A percentile compares a stretch with the other conserved stretches of the same genome.
phyloP scores from a whole-genome alignment of 2,113 vertebrate species.

The Rhodinocichla rosea region DNA sequence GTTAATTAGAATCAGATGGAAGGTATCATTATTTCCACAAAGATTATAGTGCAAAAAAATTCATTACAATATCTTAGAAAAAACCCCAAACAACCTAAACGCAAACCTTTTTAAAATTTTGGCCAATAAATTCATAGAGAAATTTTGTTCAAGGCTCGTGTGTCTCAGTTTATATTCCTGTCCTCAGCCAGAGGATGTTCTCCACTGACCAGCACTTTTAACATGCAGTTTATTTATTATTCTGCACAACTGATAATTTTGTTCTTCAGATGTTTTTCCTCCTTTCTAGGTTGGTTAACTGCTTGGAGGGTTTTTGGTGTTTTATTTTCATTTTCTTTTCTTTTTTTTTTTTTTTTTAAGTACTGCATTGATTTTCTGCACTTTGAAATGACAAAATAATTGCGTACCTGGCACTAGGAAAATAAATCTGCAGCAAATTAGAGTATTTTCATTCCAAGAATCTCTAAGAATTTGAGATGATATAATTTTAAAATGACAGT shows the following conservation, averaged over 20 bases:
- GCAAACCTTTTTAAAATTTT: background rate
- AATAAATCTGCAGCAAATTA: background rate
- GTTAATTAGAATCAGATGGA: slow-evolving; percentile 54
- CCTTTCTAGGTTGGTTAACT: background rate
- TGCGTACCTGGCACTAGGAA: background rate
- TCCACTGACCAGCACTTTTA: background rate
- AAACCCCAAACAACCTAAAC: background rate
- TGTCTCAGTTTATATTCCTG: background rate
- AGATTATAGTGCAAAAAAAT: background rate
- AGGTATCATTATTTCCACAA: background rate
- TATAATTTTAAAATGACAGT: background rate
- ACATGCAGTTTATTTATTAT: background rate
- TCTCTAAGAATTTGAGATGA: background rate
- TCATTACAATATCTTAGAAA: background rate
- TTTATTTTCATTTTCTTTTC: background rate
- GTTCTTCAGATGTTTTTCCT: background rate
- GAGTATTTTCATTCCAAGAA: background rate
- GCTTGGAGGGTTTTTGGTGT: background rate
- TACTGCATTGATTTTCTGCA: background rate
- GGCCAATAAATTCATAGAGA: background rate
- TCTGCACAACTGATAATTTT: background rate
- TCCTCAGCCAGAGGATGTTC: background rate
- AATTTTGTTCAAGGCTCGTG: background rate
- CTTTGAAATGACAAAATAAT: slow-evolving; percentile 1
- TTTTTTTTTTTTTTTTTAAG: background rate